A percentile compares a stretch with the other conserved stretches of the same genome.
These are phyloP conservation scores for Procavia capensis DNA, from an alignment of 2,113 vertebrate species.

Conservation along the genomic window DNA sequence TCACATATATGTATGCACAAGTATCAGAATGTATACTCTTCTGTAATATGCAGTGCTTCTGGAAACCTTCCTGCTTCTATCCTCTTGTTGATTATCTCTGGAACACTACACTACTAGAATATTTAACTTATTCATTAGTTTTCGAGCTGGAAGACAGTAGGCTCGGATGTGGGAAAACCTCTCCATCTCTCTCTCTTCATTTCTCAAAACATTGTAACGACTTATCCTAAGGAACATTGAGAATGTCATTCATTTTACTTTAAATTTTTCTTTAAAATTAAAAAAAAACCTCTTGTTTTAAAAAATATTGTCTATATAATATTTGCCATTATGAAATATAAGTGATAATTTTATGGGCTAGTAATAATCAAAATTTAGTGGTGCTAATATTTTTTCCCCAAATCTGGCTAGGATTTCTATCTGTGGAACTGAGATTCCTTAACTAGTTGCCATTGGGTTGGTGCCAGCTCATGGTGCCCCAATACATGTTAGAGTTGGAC, in stretches of 20 bases:
- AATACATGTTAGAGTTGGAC: background rate
- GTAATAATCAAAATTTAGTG: background rate
- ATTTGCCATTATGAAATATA: background rate
- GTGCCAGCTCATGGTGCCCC: background rate
- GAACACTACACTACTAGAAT: background rate
- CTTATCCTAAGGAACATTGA: too few species aligned
- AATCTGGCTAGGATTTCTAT: background rate
- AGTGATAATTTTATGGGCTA: background rate
- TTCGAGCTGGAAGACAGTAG: background rate
- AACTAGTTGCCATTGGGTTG: background rate
- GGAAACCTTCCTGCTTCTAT: background rate
- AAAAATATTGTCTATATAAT: background rate
- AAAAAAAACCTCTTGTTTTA: background rate
- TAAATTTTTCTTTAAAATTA: background rate
- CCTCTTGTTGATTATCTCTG: background rate
- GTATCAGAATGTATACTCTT: background rate
- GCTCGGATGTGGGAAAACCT: background rate
- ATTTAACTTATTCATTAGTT: background rate
- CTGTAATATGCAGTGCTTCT: background rate
- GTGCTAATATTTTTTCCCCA: background rate
- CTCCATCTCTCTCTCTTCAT: background rate
- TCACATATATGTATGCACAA: background rate
- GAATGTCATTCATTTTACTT: slow-evolving; percentile 3
- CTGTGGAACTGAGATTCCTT: background rate
- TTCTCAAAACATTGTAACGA: background rate